phyloP scores from a whole-genome alignment of 2,888 invertebrate genomes.

The Girardia tigrina region DNA sequence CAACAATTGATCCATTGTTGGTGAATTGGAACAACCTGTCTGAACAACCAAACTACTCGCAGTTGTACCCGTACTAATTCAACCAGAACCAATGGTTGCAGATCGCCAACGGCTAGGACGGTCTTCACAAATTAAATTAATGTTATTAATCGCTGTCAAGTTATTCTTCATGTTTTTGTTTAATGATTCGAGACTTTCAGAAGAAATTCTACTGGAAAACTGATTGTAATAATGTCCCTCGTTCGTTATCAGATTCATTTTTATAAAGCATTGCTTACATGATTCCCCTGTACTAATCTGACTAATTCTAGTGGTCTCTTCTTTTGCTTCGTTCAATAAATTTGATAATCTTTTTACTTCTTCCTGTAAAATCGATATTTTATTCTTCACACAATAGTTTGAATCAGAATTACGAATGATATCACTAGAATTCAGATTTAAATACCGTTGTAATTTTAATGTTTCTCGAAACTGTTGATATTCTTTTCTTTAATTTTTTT shows the following conservation, averaged over 20 bases:
- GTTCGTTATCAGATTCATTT: not conserved
- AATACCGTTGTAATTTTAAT: too few species aligned
- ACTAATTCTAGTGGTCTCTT: not conserved
- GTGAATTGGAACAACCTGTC: not conserved
- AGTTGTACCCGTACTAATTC: conserved; percentile 1
- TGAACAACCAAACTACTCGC: not conserved
- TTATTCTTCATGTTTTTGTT: not conserved
- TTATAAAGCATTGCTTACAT: not conserved
- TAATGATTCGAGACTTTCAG: conserved; percentile 5
- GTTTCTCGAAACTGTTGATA: too few species aligned
- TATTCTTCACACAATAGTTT: too few species aligned
- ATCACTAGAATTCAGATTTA: too few species aligned
- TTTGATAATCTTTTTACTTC: not conserved
- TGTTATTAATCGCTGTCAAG: not conserved
- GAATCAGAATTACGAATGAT: too few species aligned
- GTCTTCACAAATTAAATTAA: not conserved
- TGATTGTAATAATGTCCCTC: not conserved
- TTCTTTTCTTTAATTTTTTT: too few species aligned
- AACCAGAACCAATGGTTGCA: not conserved
- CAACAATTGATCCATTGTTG: not conserved
- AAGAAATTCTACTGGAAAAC: conserved; percentile 11
- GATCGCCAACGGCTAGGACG: not conserved
- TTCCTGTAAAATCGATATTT: too few species aligned
- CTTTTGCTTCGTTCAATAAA: not conserved
- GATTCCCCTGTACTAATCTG: not conserved